phyloP scores from a whole-genome alignment of 2,797 vertebrate genomes.

The Poecile montanus region DNA sequence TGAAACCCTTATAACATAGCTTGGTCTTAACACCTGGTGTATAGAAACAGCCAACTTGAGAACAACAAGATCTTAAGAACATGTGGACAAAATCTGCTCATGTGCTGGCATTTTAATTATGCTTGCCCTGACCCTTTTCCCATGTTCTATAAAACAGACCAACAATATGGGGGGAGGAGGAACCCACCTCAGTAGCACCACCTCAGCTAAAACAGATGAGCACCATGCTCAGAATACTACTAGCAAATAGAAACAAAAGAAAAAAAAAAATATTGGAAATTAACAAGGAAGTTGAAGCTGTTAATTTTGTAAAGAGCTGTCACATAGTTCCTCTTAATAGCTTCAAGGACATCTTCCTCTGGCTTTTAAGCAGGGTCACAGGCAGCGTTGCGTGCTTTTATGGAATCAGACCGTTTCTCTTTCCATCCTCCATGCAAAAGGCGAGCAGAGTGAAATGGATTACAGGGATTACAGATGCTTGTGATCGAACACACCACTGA shows the following conservation, averaged over 20 bases:
- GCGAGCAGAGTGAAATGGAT: not conserved
- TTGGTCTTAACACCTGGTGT: conserved; percentile 55
- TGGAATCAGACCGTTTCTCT: not conserved
- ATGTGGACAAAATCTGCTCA: conserved; percentile 68
- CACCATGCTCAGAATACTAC: not conserved
- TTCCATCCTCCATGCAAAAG: not conserved
- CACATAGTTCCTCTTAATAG: conserved; percentile 35
- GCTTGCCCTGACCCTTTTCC: conserved; percentile 63
- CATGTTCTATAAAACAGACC: conserved; percentile 63
- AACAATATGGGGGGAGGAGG: not conserved
- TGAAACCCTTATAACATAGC: conserved; percentile 19
- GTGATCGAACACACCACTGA: not conserved
- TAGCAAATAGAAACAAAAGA: conserved; percentile 11
- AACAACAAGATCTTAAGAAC: conserved; percentile 63
- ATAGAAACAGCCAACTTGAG: conserved; percentile 29
- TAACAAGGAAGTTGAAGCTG: conserved; percentile 2
- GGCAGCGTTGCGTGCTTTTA: not conserved
- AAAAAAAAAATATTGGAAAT: conserved; percentile 30
- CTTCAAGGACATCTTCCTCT: conserved; percentile 48
- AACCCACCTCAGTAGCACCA: conserved; percentile 31
- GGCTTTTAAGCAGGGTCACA: conserved; percentile 14
- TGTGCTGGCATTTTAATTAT: conserved; percentile 69
- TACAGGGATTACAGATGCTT: conserved; percentile 30
- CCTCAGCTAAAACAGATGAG: conserved; percentile 33
- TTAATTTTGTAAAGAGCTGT: conserved; percentile 31